Evolutionary conservation across 2,797 vertebrate genomes (phyloP), one percentile per base, ranked within the genome.

Genomic region (Ptychobarbus kaznakovi): DNA sequence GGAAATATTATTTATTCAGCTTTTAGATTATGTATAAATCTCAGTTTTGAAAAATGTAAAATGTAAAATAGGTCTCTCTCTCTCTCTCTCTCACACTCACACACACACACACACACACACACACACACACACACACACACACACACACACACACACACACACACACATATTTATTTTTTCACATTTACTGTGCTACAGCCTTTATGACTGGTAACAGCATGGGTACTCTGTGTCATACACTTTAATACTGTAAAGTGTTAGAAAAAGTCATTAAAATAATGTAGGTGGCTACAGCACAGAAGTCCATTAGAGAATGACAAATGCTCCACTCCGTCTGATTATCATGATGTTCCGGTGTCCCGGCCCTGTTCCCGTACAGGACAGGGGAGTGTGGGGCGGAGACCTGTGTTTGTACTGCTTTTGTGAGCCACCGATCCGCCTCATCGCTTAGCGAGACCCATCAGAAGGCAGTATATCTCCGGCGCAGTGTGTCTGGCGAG

Each of bases 381-480:
- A 25, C 72, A 84, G 78, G 86, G 84, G 87, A 49, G 68, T 81
- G 86, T 91, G 91, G 93, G 93, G 93, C 91, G 92, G 93, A 86
- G 93, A 92, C 87, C 92, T 86, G 88, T 88, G 89, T 88, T 90
- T 89, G 86, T 92, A 86, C 86, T 56, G 89, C 91, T 90, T 88
- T 88, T 86, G 87, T 86, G 56, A 73, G 53, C 35, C 61, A 83
- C 76, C 76, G 83, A 76, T 77, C 80, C 76, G 86, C 72, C 81
- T 82, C 82, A 77, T 66, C 76, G 56, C 74, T 81, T 46, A 73
- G 56, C 68, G 77, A 89, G 68, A 81, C 75, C 78, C 88, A 80
- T 87, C 83, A 86, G 79, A 78, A 86, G 87, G 82, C 68, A 38
- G 77, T 90, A 89, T 86, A 91, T 89, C 91, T 74, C 42, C 42